Evolutionary conservation across 1,140 invertebrate species (phyloP).

Genomic region (Sycobia sp.): DNA sequence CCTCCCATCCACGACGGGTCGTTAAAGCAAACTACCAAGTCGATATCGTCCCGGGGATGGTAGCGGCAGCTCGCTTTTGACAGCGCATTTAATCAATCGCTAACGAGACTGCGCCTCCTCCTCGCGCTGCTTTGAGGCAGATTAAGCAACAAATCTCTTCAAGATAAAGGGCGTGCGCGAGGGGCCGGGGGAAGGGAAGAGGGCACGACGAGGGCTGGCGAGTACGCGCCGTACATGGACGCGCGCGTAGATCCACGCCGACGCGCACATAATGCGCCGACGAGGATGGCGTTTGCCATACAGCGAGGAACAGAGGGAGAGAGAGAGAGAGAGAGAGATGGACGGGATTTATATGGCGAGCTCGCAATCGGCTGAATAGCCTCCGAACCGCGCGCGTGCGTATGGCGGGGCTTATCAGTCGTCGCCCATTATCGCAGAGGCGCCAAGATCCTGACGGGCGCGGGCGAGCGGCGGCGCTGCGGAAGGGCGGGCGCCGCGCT

Average conservation of each 20-base stretch:
- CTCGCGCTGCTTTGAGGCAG: conserved; percentile 17
- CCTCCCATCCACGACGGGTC: too few species aligned
- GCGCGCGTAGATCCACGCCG: too few species aligned
- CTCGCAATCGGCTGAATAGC: too few species aligned
- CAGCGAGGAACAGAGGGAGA: too few species aligned
- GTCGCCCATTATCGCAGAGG: conserved; percentile 19
- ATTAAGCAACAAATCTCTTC: conserved; percentile 29
- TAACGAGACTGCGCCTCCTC: conserved; percentile 18
- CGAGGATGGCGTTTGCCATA: not conserved
- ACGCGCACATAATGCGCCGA: too few species aligned
- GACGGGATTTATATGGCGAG: conserved; percentile 2
- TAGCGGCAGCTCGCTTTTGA: conserved; percentile 6
- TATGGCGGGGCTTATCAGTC: conserved; percentile 18
- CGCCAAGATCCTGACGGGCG: too few species aligned
- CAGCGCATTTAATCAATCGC: conserved; percentile 28
- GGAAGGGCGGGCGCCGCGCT: not conserved
- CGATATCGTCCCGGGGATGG: not conserved
- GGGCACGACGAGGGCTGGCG: too few species aligned
- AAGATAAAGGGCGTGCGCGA: not conserved
- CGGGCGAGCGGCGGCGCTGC: too few species aligned
- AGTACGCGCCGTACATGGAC: too few species aligned
- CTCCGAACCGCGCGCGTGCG: not conserved
- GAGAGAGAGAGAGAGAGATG: too few species aligned
- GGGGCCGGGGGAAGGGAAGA: too few species aligned
- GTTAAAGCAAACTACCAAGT: too few species aligned